Conservation (phyloP, 2,888 invertebrate species). For the Cyaniris semiargus region DNA sequence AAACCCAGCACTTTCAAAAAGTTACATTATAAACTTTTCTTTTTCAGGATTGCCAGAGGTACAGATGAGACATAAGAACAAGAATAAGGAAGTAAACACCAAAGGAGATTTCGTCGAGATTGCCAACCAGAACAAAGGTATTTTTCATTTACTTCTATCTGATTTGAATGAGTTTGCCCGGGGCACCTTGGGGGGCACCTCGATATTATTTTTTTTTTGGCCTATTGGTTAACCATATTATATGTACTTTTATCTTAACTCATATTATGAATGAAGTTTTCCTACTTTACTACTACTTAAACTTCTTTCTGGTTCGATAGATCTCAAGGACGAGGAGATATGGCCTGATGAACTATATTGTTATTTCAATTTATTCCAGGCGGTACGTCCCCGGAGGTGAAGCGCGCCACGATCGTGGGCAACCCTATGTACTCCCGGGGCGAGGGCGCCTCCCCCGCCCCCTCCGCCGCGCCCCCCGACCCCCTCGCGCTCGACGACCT, state of each 20-base stretch:
- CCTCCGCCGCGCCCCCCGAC: slow-evolving; percentile 75
- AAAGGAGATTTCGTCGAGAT: slow-evolving; percentile 82
- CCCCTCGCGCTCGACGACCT: slow-evolving; percentile 89
- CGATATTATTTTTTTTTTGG: too few species aligned
- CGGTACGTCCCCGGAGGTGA: slow-evolving; percentile 83
- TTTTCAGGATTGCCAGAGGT: slow-evolving; percentile 70
- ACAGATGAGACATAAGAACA: slow-evolving; percentile 73
- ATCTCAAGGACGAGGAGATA: too few species aligned
- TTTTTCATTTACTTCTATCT: not conserved
- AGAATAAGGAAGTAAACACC: slow-evolving; percentile 60
- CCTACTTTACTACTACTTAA: too few species aligned
- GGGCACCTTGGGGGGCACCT: too few species aligned
- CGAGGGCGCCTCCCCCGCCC: slow-evolving; percentile 56
- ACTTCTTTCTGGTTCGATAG: too few species aligned
- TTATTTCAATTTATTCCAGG: slow-evolving; percentile 47
- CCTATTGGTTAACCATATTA: too few species aligned
- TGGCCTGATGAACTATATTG: too few species aligned
- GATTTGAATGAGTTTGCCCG: too few species aligned
- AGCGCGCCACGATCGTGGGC: slow-evolving; percentile 91
- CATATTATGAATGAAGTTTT: too few species aligned
- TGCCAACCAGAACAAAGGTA: slow-evolving; percentile 75
- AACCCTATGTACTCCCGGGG: slow-evolving; percentile 92
- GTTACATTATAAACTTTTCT: too few species aligned
- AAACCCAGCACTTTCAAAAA: too few species aligned
- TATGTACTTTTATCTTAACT: too few species aligned